These are phyloP conservation scores for Mesoligia furuncula DNA, from an alignment of 2,888 invertebrate species.

Conservation along the genomic window DNA sequence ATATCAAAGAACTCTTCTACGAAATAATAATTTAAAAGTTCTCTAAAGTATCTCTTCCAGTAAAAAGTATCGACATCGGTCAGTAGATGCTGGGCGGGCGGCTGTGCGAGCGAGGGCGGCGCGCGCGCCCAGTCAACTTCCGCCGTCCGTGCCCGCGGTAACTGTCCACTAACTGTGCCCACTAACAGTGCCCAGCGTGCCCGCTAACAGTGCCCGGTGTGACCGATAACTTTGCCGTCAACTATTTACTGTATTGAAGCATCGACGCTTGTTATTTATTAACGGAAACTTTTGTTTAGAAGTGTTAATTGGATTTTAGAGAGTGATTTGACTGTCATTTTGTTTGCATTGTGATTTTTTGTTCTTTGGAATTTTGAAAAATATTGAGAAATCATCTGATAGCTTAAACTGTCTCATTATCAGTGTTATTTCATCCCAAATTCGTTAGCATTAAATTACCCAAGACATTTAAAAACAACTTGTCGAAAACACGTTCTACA, in stretches of 20 bases:
- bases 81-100: slow-evolving; percentile 76
- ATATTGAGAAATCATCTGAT: neutral
- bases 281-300: slow-evolving; percentile 13
- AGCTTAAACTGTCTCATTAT: neutral
- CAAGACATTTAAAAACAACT: neutral
- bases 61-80: slow-evolving; percentile 66
- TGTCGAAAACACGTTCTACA: neutral
- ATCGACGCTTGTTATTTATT: slow-evolving; percentile 51
- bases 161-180: slow-evolving; percentile 53
- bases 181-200: slow-evolving; percentile 42
- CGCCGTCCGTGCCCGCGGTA: slow-evolving; percentile 70
- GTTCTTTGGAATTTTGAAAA: neutral
- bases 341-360: neutral
- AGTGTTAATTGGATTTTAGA: slow-evolving; percentile 34
- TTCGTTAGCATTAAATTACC: neutral
- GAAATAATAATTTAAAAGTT: neutral
- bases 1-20: neutral
- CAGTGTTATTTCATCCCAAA: neutral
- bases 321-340: slow-evolving; percentile 31
- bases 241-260: slow-evolving; percentile 18
- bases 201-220: slow-evolving; percentile 28
- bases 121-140: slow-evolving; percentile 84
- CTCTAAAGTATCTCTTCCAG: slow-evolving; percentile 73
- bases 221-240: slow-evolving; percentile 51
- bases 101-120: slow-evolving; percentile 79